Base-by-base conservation (phyloP, 92 coral and sea anemone genomes). In the Palythoa grandis region DNA sequence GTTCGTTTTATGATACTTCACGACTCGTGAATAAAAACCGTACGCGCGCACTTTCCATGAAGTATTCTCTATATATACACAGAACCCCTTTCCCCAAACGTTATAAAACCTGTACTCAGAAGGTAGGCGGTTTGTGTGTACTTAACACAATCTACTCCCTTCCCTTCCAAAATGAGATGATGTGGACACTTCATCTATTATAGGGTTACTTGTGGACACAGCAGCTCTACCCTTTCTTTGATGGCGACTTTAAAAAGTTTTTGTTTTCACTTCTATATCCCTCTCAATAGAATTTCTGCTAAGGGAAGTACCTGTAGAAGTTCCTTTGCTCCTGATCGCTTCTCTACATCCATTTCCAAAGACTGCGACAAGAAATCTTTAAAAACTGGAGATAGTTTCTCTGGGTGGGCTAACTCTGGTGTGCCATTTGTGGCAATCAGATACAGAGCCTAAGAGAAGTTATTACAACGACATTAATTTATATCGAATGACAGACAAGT, bases 361-460 rank as follows among this genome's bases (percentile, higher is more conserved):
- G 99, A 97, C 88, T 93, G 93, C 66, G 98, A 91, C 84, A 97
- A 88, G 92, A 97, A 95, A 91, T 97, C 99, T 88, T 97, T 97
- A 89, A 97, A 97, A 84, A 97, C 98, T 43, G 99, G 99, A 37
- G 99, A 97, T 43, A 97, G 90, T 82, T 89, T 97, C 83, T 97
- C 99, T 54, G 99, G 99, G 88, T 95, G 98, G 16, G 98, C 98
- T 72, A 97, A 86, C 63, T 97, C 98, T 22, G 99, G 99, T 57
- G 99, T 97, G 77, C 99, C 99, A 90, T 97, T 97, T 9, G 99
- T 97, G 19, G 99, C 99, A 82, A 97, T 97, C 92, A 97, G 80
- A 86, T 97, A 97, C 76, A 97, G 86, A 17, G 99, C 99, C 99
- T 96, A 66, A 22, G 48, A 54, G 40, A 56, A 70, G 57, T 22